A percentile compares a stretch with the other conserved stretches of the same genome.
phyloP scores from a whole-genome alignment of 2,888 invertebrate species.

The Chalcosyrphus nemorum region DNA sequence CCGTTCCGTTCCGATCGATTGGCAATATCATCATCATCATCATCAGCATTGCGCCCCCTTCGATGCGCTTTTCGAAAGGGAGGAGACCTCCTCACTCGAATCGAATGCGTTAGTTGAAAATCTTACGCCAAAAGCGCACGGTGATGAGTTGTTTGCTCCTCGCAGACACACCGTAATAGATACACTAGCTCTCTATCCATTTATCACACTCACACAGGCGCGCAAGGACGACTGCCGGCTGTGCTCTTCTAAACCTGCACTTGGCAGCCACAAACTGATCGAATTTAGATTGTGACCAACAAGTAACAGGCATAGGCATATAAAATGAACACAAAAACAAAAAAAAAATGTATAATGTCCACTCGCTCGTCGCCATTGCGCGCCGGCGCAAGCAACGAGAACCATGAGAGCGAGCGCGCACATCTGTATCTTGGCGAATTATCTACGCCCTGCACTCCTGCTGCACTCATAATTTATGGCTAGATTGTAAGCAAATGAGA shows the following conservation, averaged over 20 bases:
- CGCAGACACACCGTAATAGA: conserved; percentile 54
- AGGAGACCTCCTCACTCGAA: conserved; percentile 39
- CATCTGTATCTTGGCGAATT: conserved; percentile 70
- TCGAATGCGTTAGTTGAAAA: conserved; percentile 64
- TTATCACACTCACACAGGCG: conserved; percentile 65
- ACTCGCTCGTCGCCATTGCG: conserved; percentile 64
- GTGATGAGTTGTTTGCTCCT: conserved; percentile 60
- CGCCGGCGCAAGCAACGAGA: conserved; percentile 49
- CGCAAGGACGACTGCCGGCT: conserved; percentile 47
- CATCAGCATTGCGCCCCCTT: conserved; percentile 37
- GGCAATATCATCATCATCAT: too few species aligned
- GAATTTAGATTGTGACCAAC: conserved; percentile 67
- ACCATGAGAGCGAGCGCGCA: conserved; percentile 64
- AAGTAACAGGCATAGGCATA: conserved; percentile 11
- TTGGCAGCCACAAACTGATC: conserved; percentile 71
- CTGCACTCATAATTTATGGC: conserved; percentile 73
- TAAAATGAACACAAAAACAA: background rate
- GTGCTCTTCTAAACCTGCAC: conserved; percentile 44
- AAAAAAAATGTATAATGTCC: conserved; percentile 61
- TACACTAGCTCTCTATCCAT: conserved; percentile 56
- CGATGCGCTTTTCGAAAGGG: conserved; percentile 32
- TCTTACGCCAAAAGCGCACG: conserved; percentile 57
- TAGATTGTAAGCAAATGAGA: conserved; percentile 74
- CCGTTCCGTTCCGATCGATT: conserved; percentile 42
- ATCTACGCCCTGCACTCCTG: conserved; percentile 71